A percentile compares a stretch with the other conserved stretches of the same genome.
These are phyloP conservation scores for Urocolius indicus DNA, from an alignment of 2,113 vertebrate genomes.

Conservation along the genomic window DNA sequence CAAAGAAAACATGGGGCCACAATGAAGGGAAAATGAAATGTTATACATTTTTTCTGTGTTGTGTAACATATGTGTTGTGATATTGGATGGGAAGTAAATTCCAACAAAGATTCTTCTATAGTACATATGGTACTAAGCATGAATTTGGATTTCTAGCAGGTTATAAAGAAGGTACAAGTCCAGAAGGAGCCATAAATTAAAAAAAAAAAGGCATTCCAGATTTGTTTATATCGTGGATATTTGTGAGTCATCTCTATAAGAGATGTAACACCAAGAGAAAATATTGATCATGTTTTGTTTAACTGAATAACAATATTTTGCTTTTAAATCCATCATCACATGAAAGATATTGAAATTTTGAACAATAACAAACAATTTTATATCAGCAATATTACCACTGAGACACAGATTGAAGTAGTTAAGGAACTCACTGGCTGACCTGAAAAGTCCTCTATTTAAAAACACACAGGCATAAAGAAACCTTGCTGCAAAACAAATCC, in stretches of 20 bases:
- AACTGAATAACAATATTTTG: slow-evolving; percentile 67
- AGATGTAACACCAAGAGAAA: slow-evolving; percentile 68
- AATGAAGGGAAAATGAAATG: slow-evolving; percentile 4
- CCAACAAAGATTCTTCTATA: slow-evolving; percentile 29
- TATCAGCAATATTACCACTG: slow-evolving; percentile 62
- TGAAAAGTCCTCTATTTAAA: slow-evolving; percentile 62
- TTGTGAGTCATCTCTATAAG: slow-evolving; percentile 45
- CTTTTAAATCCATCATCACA: slow-evolving; percentile 77
- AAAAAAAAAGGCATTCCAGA: slow-evolving; percentile 30
- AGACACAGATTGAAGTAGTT: slow-evolving; percentile 77
- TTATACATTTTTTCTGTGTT: slow-evolving; percentile 33
- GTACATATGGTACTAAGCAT: slow-evolving; percentile 27
- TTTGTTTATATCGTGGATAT: slow-evolving; percentile 67
- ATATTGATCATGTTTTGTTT: slow-evolving; percentile 52
- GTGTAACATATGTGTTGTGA: slow-evolving; percentile 38
- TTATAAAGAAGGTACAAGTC: slow-evolving; percentile 65
- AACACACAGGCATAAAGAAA: background rate
- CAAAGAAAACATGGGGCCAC: background rate
- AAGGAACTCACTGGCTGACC: slow-evolving; percentile 64
- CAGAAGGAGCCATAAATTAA: slow-evolving; percentile 50
- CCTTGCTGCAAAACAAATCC: background rate
- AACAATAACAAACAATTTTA: slow-evolving; percentile 74
- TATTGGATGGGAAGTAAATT: slow-evolving; percentile 61
- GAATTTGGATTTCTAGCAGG: slow-evolving; percentile 17
- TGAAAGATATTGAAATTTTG: slow-evolving; percentile 74